Conservation (phyloP, 2,797 vertebrate species). For the Dryobates pubescens region DNA sequence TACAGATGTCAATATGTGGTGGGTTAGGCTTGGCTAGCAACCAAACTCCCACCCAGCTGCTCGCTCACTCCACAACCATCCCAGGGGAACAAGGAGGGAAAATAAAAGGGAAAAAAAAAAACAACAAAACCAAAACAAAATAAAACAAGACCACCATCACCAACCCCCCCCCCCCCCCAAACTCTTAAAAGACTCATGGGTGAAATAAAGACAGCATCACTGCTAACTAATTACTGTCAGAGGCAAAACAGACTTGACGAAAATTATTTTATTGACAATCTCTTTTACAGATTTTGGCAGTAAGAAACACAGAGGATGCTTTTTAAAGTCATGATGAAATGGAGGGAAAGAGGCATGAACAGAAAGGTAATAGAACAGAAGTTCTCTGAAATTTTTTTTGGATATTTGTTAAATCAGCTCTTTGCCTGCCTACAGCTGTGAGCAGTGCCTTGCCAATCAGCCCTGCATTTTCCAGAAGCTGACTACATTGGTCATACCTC, state of each 20-base stretch:
- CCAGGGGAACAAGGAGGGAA: not conserved
- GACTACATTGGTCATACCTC: not conserved
- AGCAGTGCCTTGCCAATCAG: not conserved
- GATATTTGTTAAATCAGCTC: not conserved
- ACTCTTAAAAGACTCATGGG: not conserved
- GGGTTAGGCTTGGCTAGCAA: not conserved
- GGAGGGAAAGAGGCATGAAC: not conserved
- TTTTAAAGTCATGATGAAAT: not conserved
- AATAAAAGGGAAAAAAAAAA: not conserved
- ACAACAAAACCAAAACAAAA: too few relatives aligned
- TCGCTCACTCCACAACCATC: not conserved
- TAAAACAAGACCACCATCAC: too few relatives aligned
- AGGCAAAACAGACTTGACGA: not conserved
- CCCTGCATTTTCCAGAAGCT: not conserved
- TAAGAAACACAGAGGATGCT: not conserved
- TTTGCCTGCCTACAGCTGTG: not conserved
- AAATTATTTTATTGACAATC: not conserved
- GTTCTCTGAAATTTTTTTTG: not conserved
- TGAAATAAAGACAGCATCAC: not conserved
- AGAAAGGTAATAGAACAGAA: not conserved
- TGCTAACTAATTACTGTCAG: not conserved
- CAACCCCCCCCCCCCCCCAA: too few relatives aligned
- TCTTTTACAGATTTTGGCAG: not conserved
- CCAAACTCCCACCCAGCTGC: not conserved
- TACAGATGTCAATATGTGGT: not conserved